Percentiles rank a stretch among this genome's conserved stretches.
Conservation (phyloP, 2,797 vertebrate genomes). For the Myioborus miniatus region DNA sequence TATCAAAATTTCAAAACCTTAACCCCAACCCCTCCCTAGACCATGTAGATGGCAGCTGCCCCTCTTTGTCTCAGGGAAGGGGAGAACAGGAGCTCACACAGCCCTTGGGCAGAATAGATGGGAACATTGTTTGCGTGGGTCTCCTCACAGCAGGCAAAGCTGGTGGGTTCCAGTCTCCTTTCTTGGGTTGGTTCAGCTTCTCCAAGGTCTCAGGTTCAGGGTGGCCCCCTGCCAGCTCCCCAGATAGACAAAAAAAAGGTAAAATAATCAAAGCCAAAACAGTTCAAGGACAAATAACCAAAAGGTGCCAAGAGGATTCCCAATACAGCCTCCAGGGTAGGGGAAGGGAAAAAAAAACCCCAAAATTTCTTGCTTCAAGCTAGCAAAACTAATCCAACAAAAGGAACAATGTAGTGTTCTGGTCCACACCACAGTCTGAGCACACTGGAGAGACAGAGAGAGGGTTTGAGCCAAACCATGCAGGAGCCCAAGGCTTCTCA, state of each 20-base stretch:
- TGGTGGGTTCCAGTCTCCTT: not conserved
- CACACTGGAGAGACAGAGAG: not conserved
- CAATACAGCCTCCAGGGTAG: not conserved
- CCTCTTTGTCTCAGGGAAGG: not conserved
- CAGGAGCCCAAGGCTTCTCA: not conserved
- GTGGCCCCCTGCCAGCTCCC: not conserved
- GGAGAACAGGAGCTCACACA: not conserved
- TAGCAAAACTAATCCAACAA: not conserved
- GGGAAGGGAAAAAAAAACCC: not conserved
- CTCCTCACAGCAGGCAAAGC: not conserved
- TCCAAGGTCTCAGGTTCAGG: not conserved
- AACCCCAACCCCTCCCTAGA: not conserved
- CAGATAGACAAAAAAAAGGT: not conserved
- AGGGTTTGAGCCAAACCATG: accelerated
- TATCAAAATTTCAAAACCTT: not conserved
- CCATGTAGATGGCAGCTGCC: not conserved
- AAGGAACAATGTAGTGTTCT: not conserved
- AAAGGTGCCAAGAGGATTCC: not conserved
- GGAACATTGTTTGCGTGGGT: not conserved
- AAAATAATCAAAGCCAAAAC: accelerated
- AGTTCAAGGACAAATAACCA: not conserved
- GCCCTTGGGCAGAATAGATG: not conserved
- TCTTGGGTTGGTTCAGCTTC: not conserved
- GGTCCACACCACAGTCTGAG: not conserved
- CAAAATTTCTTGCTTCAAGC: not conserved